Base-by-base conservation (phyloP, 2,113 vertebrate species). In the Bubalus kerabau region DNA sequence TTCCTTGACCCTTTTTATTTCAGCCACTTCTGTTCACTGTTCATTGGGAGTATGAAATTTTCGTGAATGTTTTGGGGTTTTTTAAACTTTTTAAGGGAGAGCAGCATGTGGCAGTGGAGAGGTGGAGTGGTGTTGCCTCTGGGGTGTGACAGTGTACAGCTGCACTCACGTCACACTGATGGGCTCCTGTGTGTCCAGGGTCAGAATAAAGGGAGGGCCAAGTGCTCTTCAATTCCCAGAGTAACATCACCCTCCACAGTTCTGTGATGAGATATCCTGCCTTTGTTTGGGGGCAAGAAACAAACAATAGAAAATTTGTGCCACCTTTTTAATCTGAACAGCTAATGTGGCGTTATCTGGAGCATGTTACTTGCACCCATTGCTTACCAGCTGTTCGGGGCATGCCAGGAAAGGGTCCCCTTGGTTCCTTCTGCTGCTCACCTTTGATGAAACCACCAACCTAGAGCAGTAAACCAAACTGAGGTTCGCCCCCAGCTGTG, bases 21-120 rank as follows among this genome's bases (percentile, higher is more conserved):
- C 15, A 88, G 40, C 32, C 23, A 71, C 62, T 95, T 60, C 3
- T 36, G n/a, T n/a, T 26, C 24, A 71, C 94, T 54, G 36, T 28
- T 81, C 10, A 12, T 88, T 95, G 82, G 71, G 54, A 57, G 84
- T 81, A 60, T 56, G 90, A 92, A 95, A 96, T 86, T 46, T 46
- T 46, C 43, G 83, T 40, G 74, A 83, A 95, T 93, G 60, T 50
- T 32, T 21, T 0, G 6, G 40, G 23, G 13, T 15, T 15, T 60
- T 48, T 62, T 81, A 23, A 56, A 60, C 14, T 96, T 50, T 90
- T 57, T 56, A 50, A 87, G 56, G 82, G 28, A 87, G 56, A 67
- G 28, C 4, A 56, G 48, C 2, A 16, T 1, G 21, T n/a, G 12
- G 28, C 23, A 11, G 13, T 74, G 78, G 95, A 93, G 78, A 76